A percentile compares a stretch with the other conserved stretches of the same genome.
These are phyloP conservation scores for Sycophila sp. DNA, from an alignment of 1,140 invertebrate genomes.

Conservation along the genomic window DNA sequence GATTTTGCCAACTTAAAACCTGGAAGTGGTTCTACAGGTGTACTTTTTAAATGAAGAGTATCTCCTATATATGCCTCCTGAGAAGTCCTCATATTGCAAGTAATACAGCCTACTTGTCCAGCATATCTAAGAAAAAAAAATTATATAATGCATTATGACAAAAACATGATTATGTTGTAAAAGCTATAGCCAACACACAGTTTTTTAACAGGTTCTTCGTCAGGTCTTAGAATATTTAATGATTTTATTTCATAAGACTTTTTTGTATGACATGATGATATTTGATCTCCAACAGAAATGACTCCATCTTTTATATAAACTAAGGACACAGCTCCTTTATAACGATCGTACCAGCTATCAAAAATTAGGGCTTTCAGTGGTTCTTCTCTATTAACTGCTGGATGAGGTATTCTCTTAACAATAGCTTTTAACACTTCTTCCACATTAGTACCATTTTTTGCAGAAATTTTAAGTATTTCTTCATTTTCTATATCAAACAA, in stretches of 20 bases:
- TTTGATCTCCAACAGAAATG: conserved; percentile 75
- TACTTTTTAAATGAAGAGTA: conserved; percentile 75
- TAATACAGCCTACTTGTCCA: conserved; percentile 85
- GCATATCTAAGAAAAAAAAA: conserved; percentile 68
- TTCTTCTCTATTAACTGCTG: conserved; percentile 69
- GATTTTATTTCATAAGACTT: conserved; percentile 83
- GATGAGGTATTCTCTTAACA: conserved; percentile 82
- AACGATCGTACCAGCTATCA: conserved; percentile 94
- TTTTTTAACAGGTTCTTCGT: conserved; percentile 74
- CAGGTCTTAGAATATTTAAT: conserved; percentile 83
- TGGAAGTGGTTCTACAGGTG: conserved; percentile 70
- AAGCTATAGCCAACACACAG: conserved; percentile 69
- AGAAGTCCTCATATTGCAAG: conserved; percentile 82
- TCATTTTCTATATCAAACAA: conserved; percentile 85
- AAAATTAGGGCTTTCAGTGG: conserved; percentile 87
- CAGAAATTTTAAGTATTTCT: conserved; percentile 81
- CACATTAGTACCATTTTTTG: conserved; percentile 88
- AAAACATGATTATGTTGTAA: background rate
- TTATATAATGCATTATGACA: conserved; percentile 22
- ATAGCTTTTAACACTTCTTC: conserved; percentile 80
- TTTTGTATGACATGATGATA: conserved; percentile 72
- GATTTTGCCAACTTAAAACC: conserved; percentile 80
- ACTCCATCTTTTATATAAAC: conserved; percentile 82
- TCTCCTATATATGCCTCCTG: conserved; percentile 88
- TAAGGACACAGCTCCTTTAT: conserved; percentile 84